phyloP scores from a whole-genome alignment of 1,140 invertebrate genomes.

The Aethina tumida region DNA sequence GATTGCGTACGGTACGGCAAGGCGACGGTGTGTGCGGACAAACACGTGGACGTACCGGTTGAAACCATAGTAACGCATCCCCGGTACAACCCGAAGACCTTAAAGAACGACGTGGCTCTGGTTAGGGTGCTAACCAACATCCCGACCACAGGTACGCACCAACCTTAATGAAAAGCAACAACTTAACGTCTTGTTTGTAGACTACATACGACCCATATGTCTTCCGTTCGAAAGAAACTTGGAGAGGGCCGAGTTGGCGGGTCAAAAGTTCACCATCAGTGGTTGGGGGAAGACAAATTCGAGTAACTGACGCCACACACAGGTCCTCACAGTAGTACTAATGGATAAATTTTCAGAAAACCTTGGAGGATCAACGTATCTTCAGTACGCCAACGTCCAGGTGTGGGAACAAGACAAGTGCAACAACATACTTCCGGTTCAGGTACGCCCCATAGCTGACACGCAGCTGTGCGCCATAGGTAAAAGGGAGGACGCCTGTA shows the following conservation, averaged over 20 bases:
- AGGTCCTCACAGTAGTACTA: background rate
- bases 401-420: conserved; percentile 15
- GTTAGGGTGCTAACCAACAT: conserved; percentile 61
- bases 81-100: conserved; percentile 55
- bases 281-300: conserved; percentile 36
- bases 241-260: conserved; percentile 6
- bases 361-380: conserved; percentile 13
- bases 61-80: conserved; percentile 33
- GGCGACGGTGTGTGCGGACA: conserved; percentile 32
- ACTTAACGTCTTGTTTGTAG: conserved; percentile 24
- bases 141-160: conserved; percentile 21
- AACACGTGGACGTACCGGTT: conserved; percentile 35
- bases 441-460: conserved; percentile 7
- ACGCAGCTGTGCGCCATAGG: conserved; percentile 20
- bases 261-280: conserved; percentile 26
- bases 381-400: conserved; percentile 15
- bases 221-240: conserved; percentile 41
- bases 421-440: conserved; percentile 11
- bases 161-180: background rate
- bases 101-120: conserved; percentile 73
- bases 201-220: conserved; percentile 61
- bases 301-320: conserved; percentile 15
- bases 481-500: conserved; percentile 33
- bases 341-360: conserved; percentile 15
- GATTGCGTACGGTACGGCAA: conserved; percentile 41